phyloP scores from a whole-genome alignment of 1,140 invertebrate genomes.

The Akabosia matsudoensis region DNA sequence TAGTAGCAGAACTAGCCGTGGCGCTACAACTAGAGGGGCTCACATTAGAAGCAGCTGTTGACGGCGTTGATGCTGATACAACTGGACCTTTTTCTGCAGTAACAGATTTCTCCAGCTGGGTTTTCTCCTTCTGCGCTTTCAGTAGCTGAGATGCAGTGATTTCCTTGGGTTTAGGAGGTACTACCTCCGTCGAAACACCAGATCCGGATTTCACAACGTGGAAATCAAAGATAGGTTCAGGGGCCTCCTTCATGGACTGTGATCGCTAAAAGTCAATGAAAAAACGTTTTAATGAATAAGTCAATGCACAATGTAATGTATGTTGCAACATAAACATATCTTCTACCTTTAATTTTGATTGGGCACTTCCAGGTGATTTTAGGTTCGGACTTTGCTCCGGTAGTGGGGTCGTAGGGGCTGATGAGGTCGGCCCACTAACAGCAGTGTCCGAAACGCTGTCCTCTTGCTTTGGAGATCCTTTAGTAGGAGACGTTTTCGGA shows the following conservation, averaged over 20 bases:
- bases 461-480: neutral
- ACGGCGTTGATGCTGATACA: neutral
- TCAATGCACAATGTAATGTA: too few species aligned
- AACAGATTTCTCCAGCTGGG: neutral
- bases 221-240: constrained; percentile 37
- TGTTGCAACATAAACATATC: too few species aligned
- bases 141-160: constrained; percentile 15
- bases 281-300: too few species aligned
- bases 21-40: neutral
- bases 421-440: too few species aligned
- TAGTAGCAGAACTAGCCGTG: too few species aligned
- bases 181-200: constrained; percentile 39
- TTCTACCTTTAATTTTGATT: constrained; percentile 4
- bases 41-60: neutral
- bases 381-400: neutral
- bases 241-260: constrained; percentile 21
- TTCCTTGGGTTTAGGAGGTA: constrained; percentile 40
- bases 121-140: constrained; percentile 20
- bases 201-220: constrained; percentile 41
- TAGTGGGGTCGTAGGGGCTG: neutral
- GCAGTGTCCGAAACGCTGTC: constrained; percentile 48
- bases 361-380: neutral
- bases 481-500: neutral
- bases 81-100: neutral
- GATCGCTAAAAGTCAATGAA: constrained; percentile 22